phyloP scores from a whole-genome alignment of 2,888 invertebrate species.

The Catocala fraxini region DNA sequence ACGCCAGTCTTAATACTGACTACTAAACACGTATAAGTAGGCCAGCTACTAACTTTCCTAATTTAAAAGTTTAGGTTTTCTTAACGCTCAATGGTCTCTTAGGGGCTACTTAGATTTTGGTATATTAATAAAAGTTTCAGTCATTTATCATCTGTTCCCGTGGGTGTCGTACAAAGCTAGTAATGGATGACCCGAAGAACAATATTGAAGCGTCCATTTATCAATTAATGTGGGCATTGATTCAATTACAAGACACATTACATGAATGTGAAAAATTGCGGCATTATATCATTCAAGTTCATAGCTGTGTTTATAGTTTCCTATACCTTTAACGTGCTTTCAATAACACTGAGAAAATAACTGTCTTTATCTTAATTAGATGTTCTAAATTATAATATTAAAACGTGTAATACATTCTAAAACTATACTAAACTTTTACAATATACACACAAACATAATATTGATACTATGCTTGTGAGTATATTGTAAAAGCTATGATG shows the following conservation, averaged over 20 bases:
- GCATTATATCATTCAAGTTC: too few relatives aligned
- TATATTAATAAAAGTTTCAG: slow-evolving; percentile 16
- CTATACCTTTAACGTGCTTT: too few relatives aligned
- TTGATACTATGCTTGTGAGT: too few relatives aligned
- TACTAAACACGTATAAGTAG: neutral
- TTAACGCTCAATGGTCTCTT: slow-evolving; percentile 6
- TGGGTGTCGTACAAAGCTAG: slow-evolving; percentile 8
- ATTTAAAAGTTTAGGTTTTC: slow-evolving; percentile 11
- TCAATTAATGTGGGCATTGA: neutral
- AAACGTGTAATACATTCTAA: too few relatives aligned
- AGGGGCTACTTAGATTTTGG: slow-evolving; percentile 9
- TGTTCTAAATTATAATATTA: too few relatives aligned
- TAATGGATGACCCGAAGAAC: slow-evolving; percentile 7
- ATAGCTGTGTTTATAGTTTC: too few relatives aligned
- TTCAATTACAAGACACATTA: neutral
- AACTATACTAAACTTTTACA: too few relatives aligned
- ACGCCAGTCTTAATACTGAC: neutral
- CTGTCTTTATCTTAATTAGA: too few relatives aligned
- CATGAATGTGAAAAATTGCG: too few relatives aligned
- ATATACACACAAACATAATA: too few relatives aligned
- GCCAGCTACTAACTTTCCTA: neutral
- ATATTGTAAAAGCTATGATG: too few relatives aligned
- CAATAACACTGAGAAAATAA: too few relatives aligned
- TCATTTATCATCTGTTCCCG: slow-evolving; percentile 14
- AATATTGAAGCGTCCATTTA: neutral